phyloP scores from a whole-genome alignment of 2,113 vertebrate species.

The Chroicocephalus ridibundus region DNA sequence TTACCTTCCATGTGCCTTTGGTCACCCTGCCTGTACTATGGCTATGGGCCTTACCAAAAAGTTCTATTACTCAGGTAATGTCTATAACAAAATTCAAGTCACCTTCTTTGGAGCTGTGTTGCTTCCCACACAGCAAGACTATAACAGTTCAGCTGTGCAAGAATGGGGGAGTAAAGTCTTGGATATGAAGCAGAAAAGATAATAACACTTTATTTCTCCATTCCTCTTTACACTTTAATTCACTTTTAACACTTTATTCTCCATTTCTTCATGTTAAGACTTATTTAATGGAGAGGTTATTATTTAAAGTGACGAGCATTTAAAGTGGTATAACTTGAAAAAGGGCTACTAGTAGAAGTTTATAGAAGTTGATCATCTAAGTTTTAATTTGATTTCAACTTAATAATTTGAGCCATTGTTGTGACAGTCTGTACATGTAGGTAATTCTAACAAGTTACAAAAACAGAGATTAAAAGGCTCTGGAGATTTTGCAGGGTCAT shows the following conservation, averaged over 20 bases:
- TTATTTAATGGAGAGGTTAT: not conserved
- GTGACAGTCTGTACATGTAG: not conserved
- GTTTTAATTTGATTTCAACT: not conserved
- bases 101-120: not conserved
- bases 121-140: not conserved
- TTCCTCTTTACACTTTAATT: no score
- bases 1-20: not conserved
- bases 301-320: not conserved
- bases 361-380: not conserved
- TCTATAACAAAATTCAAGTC: not conserved
- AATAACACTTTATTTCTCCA: not conserved
- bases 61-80: not conserved
- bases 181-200: not conserved
- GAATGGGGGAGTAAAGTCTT: not conserved
- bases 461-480: not conserved
- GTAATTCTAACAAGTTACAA: not conserved
- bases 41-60: accelerated
- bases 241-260: not conserved
- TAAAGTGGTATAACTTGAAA: not conserved
- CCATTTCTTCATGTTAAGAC: not conserved
- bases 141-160: not conserved
- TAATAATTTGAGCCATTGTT: not conserved
- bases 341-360: not conserved
- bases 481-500: not conserved
- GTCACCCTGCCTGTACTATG: not conserved